These are phyloP conservation scores for Periparus ater DNA, from an alignment of 2,797 vertebrate species.

Conservation along the genomic window DNA sequence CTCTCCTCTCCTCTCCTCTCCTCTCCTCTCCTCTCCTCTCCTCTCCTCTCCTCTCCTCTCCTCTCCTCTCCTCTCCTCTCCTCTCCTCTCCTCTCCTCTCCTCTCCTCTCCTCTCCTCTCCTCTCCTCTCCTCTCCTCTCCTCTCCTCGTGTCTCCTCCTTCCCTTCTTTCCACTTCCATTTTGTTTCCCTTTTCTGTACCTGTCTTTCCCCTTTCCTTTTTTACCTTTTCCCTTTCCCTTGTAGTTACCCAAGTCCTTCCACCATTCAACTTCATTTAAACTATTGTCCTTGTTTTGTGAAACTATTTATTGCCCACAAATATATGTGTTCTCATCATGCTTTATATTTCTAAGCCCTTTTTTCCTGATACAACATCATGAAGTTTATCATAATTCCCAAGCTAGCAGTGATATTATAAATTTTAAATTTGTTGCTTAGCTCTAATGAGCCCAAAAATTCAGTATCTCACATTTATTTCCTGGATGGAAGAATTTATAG, in stretches of 20 bases:
- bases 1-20: too few relatives aligned
- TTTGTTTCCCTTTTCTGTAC: not conserved
- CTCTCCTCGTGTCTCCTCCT: too few relatives aligned
- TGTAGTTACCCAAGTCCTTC: not conserved
- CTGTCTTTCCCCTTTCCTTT: fast-evolving
- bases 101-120: too few relatives aligned
- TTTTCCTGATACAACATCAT: not conserved
- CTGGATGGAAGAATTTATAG: not conserved
- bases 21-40: too few relatives aligned
- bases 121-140: not conserved
- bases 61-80: too few relatives aligned
- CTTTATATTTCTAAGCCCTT: not conserved
- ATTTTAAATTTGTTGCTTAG: not conserved
- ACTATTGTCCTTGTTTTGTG: not conserved
- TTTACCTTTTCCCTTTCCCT: not conserved
- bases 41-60: too few relatives aligned
- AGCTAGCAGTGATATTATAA: not conserved
- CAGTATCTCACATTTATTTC: not conserved
- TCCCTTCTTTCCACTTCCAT: too few relatives aligned
- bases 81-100: too few relatives aligned
- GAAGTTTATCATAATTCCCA: not conserved
- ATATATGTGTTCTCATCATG: not conserved
- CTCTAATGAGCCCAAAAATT: not conserved
- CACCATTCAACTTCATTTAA: not conserved
- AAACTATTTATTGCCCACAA: not conserved